Evolutionary conservation across 2,113 vertebrate species (phyloP), one percentile per base, ranked within the genome.

Genomic region (Rhinoderma darwinii): DNA sequence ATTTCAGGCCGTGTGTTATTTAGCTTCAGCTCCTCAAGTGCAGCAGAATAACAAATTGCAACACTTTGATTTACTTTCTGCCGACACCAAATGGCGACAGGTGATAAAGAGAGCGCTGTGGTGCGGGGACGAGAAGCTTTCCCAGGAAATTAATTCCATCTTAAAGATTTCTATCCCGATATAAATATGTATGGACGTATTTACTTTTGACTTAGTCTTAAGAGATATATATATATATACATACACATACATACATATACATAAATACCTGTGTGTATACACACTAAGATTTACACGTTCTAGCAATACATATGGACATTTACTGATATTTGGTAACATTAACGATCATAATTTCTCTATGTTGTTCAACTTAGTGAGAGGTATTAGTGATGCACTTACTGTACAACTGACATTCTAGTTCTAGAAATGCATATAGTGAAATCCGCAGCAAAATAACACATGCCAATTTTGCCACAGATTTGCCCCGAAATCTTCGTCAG

Each of bases 71-170:
- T 97, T 96, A 96, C 94, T 95, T 95, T 96, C 94, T 95, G 92
- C 93, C 95, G 96, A 96, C 95, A 95, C 95, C 96, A 95, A 95
- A 95, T 96, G 96, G 95, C 96, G 94, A 95, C 95, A 96, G 95
- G 95, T 96, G 96, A 97, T 96, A 97, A 97, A 96, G 95, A 95
- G 95, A 92, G 94, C 95, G 91, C 95, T 96, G 94, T 94, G 95
- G 95, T 95, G 96, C 94, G 94, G 94, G 94, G 94, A 95, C 96
- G 95, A 96, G 95, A 97, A 96, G 96, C 96, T 96, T 95, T 94
- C 93, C 92, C 93, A 92, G 95, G 94, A 98, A 98, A 98, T 99
- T 96, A 97, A 98, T 98, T 98, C 96, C 96, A 96, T 97, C 96
- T 98, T 96, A 92, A 91, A 97, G 97, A 98, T 97, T 95, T 94